Percentiles rank a stretch among this genome's conserved stretches.
Conservation (phyloP, 2,113 vertebrate genomes). For the Pholis gunnellus region DNA sequence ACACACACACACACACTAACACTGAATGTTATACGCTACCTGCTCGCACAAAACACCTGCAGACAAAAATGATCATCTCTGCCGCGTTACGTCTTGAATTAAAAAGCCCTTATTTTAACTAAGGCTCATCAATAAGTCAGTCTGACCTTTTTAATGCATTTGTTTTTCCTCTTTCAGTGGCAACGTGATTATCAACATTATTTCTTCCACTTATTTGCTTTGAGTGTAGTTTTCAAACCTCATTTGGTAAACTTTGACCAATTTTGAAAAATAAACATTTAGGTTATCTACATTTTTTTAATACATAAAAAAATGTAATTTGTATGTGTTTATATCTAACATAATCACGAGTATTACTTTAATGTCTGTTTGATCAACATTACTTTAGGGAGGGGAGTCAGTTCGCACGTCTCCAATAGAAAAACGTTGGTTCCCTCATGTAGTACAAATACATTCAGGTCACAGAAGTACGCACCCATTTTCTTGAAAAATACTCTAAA, state of each 20-base stretch:
- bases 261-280: not conserved
- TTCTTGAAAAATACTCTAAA: not conserved
- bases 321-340: not conserved
- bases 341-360: not conserved
- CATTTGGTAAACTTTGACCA: not conserved
- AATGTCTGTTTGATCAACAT: not conserved
- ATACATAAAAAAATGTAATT: no score
- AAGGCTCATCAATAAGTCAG: slow-evolving; percentile 64
- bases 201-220: not conserved
- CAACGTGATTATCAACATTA: not conserved
- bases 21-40: slow-evolving; percentile 37
- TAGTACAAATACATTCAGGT: not conserved
- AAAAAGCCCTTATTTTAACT: slow-evolving; percentile 38
- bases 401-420: not conserved
- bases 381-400: not conserved
- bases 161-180: not conserved
- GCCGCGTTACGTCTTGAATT: slow-evolving; percentile 30
- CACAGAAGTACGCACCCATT: not conserved
- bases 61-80: slow-evolving; percentile 24
- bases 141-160: slow-evolving; percentile 49
- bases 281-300: not conserved
- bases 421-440: not conserved
- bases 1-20: slow-evolving; percentile 31
- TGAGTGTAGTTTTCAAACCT: not conserved
- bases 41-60: slow-evolving; percentile 59